These are phyloP conservation scores for Sibirionetta formosa DNA, from an alignment of 2,797 vertebrate species.

Conservation along the genomic window DNA sequence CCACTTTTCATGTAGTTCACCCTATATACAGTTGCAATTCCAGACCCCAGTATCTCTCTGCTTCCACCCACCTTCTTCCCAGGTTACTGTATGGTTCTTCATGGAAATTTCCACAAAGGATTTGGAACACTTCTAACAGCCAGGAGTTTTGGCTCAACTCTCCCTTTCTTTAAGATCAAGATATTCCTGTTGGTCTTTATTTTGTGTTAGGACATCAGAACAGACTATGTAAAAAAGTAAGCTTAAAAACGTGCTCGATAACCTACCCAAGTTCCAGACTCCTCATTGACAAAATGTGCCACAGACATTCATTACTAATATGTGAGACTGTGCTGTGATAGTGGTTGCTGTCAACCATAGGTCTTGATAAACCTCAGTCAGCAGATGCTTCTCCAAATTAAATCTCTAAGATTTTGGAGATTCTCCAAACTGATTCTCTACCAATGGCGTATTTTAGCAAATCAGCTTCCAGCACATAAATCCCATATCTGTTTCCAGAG, in stretches of 20 bases:
- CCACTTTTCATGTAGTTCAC: background rate
- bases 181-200: background rate
- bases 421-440: background rate
- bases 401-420: background rate
- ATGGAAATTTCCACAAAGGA: background rate
- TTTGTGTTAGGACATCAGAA: background rate
- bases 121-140: background rate
- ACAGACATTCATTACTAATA: background rate
- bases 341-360: background rate
- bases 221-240: background rate
- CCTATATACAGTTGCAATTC: accelerated
- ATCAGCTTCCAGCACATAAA: background rate
- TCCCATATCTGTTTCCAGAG: background rate
- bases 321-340: background rate
- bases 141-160: background rate
- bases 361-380: background rate
- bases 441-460: background rate
- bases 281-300: accelerated
- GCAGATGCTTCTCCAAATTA: background rate
- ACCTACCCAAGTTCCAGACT: background rate
- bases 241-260: background rate
- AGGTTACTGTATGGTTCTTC: background rate
- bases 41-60: background rate
- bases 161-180: background rate
- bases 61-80: background rate